Base-by-base conservation (phyloP, 2,888 invertebrate genomes). In the Rotaria socialis region DNA sequence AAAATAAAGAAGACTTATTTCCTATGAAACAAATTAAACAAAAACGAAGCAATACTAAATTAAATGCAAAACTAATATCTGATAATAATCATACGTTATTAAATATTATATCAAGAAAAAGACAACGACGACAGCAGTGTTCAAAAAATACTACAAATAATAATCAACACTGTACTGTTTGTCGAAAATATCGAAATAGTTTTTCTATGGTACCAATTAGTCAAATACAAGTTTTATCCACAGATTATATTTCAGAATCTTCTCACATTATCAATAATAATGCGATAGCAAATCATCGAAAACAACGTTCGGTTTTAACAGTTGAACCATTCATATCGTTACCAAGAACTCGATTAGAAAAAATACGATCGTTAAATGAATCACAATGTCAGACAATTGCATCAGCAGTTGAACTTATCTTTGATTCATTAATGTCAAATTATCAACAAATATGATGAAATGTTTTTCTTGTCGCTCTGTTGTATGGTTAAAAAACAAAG, bases 131-230 rank as follows among this genome's bases (percentile, higher is more conserved):
- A 27, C 67, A 7, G 35, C 67, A 22, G 50, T 11, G 50, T 67
- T 67, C 67, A 7, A 67, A 67, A 35, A n/a, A 4, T 27, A 60
- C 8, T 0, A n/a, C 58, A 11, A 60, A 60, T 27, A 67, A 67
- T 16, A 19, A 67, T 19, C 14, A 55, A 55, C 55, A 67, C 35
- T 67, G 67, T 41, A 14, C 19, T 41, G 19, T 67, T 3, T 67
- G 67, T 35, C 67, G 67, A 67, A 67, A 67, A 67, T 67, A 67
- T 67, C 67, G 67, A 35, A 67, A 67, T 27, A 6, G 35, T 67
- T 41, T 35, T 41, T 35, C 67, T 19, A 10, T 16, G 1, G n/a
- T 14, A 60, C 24, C 58, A 11, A 60, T n/a, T 1, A 24, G 7
- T 56, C 22, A 22, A 56, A 19, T 24, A 22, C 22, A 56, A 56